These are phyloP conservation scores for Oeneis ivallda DNA, from an alignment of 2,888 invertebrate species.

Conservation along the genomic window DNA sequence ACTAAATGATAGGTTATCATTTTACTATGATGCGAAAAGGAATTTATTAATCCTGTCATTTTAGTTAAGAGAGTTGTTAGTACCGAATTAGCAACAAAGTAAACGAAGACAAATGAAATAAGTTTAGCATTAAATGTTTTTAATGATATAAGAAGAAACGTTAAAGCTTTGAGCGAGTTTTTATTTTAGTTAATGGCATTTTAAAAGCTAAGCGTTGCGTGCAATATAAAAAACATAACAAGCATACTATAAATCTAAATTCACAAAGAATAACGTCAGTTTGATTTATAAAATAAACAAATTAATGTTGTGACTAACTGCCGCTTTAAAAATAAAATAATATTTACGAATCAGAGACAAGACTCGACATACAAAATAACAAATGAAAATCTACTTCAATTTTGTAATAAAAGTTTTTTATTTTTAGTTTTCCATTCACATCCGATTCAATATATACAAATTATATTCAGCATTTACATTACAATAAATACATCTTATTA, in stretches of 20 bases:
- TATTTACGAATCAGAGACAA: slow-evolving; percentile 71
- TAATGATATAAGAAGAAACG: slow-evolving; percentile 18
- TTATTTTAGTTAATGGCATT: slow-evolving; percentile 33
- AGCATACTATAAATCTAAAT: slow-evolving; percentile 28
- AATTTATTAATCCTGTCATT: neutral
- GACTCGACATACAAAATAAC: slow-evolving; percentile 53
- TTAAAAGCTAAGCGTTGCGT: slow-evolving; percentile 45
- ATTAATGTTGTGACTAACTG: slow-evolving; percentile 24
- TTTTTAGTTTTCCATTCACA: slow-evolving; percentile 72
- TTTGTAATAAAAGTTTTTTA: slow-evolving; percentile 79
- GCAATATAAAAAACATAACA: slow-evolving; percentile 46
- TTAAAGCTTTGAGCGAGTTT: slow-evolving; percentile 32
- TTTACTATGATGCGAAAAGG: neutral
- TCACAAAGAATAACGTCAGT: slow-evolving; percentile 40
- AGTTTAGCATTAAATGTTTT: neutral
- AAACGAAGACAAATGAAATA: slow-evolving; percentile 13
- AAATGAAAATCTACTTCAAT: slow-evolving; percentile 70
- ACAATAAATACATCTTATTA: slow-evolving; percentile 67
- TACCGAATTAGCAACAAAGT: neutral
- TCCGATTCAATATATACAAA: slow-evolving; percentile 80
- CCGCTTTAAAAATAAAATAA: slow-evolving; percentile 18
- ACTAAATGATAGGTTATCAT: neutral
- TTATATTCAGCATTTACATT: slow-evolving; percentile 77
- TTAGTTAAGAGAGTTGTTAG: neutral
- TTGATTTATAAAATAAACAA: slow-evolving; percentile 35